Base-by-base conservation (phyloP, 2,888 invertebrate genomes). In the Dysmachus trigonus region DNA sequence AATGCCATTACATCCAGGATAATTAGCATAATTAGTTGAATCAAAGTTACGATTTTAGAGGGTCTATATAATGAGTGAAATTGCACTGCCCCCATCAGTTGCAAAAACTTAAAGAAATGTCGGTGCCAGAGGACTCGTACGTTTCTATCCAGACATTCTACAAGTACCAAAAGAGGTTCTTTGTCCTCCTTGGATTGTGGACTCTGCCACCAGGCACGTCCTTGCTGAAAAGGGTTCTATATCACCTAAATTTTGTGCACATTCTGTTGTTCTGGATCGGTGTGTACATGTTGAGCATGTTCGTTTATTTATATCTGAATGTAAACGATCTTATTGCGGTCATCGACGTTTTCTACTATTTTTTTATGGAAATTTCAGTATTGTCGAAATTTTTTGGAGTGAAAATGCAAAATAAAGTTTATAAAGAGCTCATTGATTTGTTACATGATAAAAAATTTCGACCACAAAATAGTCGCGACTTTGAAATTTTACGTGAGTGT, bases 361-460 rank as follows among this genome's bases (percentile, higher is more conserved):
- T 82, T 1, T 31, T 3, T 8, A 62, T 35, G 27, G 62, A 33
- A 18, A 62, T 82, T n/a, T 15, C 62, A 33, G 35, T 82, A 15
- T 18, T 82, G 2, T 62, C 47, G 13, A 82, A 82, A 35, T 31
- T 62, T 62, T 5, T 82, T 30, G 81, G 18, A 8, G 15, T 82
- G 22, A 82, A 82, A 62, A 4, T 82, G 5, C 81, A 82, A 82
- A 82, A 35, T 31, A 35, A 62, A 62, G 62, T n/a, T 31, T 79
- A 79, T 15, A 51, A 79, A 18, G 8, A 79, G 27, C 30, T 79
- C 13, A n/a, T 8, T 6, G 51, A 30, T 30, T 27, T 79, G 31
- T 7, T 51, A 7, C 18, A 30, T 31, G 51, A 27, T 0, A 10
- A 41, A 10, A 51, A 47, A n/a, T 82, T 53, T 62, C n/a, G 3